These are phyloP conservation scores for Halcyon leucocephala DNA, from an alignment of 2,797 vertebrate species.

Conservation along the genomic window DNA sequence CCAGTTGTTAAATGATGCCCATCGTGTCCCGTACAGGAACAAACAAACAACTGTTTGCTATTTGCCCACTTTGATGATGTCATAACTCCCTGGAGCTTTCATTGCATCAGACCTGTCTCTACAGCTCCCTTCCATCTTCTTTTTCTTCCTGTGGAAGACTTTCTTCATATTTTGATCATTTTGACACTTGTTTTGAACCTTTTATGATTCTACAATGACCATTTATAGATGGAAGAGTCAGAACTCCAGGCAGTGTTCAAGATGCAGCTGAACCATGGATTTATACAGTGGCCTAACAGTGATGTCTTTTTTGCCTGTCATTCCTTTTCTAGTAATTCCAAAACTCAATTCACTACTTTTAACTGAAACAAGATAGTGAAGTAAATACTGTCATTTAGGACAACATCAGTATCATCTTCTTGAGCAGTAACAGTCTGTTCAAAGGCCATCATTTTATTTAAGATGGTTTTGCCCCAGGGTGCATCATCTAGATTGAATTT, in stretches of 20 bases:
- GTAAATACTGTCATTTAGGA: not conserved
- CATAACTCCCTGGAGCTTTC: not conserved
- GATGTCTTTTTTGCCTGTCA: not conserved
- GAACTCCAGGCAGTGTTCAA: not conserved
- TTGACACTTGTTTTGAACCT: not conserved
- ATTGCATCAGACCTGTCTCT: not conserved
- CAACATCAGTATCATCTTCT: not conserved
- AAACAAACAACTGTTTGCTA: not conserved
- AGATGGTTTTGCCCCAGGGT: not conserved
- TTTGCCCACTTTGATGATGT: not conserved
- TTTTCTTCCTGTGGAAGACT: not conserved
- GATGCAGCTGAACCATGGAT: not conserved
- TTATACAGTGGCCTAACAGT: not conserved
- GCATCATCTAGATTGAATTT: not conserved
- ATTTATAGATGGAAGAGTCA: not conserved
- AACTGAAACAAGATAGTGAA: not conserved
- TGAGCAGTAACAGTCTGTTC: not conserved
- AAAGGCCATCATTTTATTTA: not conserved
- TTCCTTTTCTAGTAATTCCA: not conserved
- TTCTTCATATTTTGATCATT: not conserved
- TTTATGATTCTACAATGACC: not conserved
- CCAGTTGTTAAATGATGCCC: fast-evolving
- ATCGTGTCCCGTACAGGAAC: not conserved
- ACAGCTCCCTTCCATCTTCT: not conserved
- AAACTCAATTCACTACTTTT: not conserved